Conservation (phyloP, 2,797 vertebrate genomes). For the Vireo griseus region DNA sequence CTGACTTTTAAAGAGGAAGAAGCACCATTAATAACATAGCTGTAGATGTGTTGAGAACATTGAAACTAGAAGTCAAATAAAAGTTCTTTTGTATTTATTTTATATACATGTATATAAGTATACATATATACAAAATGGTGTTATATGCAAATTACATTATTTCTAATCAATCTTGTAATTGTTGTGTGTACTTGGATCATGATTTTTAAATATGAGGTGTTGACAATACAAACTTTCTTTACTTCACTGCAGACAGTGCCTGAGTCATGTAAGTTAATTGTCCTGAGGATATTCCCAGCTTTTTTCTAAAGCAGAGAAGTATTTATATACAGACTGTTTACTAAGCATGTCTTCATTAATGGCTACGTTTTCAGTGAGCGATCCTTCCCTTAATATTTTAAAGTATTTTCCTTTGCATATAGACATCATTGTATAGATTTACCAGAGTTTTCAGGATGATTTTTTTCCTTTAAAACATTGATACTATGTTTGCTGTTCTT, state of each 20-base stretch:
- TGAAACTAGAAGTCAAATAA: not conserved
- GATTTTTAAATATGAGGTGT: not conserved
- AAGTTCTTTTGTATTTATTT: not conserved
- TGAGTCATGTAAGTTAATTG: not conserved
- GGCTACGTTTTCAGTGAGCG: not conserved
- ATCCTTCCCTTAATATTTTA: not conserved
- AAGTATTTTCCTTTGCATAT: not conserved
- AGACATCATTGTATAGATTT: not conserved
- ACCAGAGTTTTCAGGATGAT: not conserved
- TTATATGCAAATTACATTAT: not conserved
- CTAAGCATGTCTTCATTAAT: not conserved
- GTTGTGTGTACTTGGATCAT: not conserved
- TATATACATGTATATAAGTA: conserved; percentile 19
- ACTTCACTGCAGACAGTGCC: not conserved
- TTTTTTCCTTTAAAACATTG: not conserved
- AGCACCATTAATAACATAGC: not conserved
- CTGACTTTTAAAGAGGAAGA: not conserved
- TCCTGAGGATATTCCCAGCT: not conserved
- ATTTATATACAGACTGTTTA: not conserved
- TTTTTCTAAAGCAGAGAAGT: not conserved
- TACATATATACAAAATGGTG: not conserved
- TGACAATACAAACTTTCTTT: not conserved
- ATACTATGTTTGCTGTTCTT: not conserved
- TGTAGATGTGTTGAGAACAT: not conserved
- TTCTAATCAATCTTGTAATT: not conserved